Base-by-base conservation (phyloP, 1,140 invertebrate genomes). In the Harpegnathos saltator region DNA sequence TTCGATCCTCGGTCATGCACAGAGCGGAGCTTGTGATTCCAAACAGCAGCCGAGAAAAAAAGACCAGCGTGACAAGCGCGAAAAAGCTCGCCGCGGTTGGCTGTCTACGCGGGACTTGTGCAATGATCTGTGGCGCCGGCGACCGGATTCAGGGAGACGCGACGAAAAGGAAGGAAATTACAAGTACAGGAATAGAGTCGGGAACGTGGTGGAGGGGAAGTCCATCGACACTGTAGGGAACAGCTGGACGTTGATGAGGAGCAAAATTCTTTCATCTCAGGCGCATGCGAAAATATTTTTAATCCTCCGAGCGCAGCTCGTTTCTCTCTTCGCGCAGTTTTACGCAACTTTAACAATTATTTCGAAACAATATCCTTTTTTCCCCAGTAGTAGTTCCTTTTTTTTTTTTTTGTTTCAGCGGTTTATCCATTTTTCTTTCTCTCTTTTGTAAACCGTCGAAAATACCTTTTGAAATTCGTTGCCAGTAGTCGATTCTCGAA, bases 91-190 rank as follows among this genome's bases (percentile, higher is more conserved):
- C 11, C n/a, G n/a, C n/a, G n/a, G n/a, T n/a, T n/a, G 9, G n/a
- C 0, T 69, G 24, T 3, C n/a, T 58, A 22, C 33, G n/a, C 3
- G 38, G n/a, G 24, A 17, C 33, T 26, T 74, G 17, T 54, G 11
- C n/a, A 15, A 5, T 48, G n/a, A 44, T 38, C 15, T 4, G 19
- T 1, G 15, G 15, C 3, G 15, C 19, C 15, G 17, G 22, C 14
- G 15, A 52, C 15, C 50, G 44, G 12, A 44, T 0, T 14, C 33
- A 29, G 15, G 15, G 22, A 44, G 9, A 50, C 1, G 38, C 5
- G 24, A 50, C 14, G 19, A 66, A 66, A 66, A 66, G 54, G 29
- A 66, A 15, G 11, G 66, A 77, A 54, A 66, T 54, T n/a, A 66
- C n/a, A 12, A 7, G 12, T 63, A 33, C 29, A 54, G 26, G 38